These are phyloP conservation scores for Thamnophis sirtalis DNA, from an alignment of 2,113 vertebrate genomes.

Conservation along the genomic window DNA sequence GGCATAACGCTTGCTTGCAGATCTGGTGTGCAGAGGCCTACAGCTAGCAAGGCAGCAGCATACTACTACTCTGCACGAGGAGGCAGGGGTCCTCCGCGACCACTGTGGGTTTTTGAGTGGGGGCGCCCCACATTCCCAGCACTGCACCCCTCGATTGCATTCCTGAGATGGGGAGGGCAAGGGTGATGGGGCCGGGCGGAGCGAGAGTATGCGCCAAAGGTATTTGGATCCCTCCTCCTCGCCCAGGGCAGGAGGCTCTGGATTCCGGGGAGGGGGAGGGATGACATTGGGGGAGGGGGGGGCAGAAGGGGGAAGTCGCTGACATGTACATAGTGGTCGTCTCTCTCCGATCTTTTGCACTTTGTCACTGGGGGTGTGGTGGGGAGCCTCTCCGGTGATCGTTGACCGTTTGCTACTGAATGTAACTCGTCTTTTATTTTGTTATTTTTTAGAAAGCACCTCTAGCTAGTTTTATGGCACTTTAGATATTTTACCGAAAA, in stretches of 20 bases:
- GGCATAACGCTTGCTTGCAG: too few species aligned
- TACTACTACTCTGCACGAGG: background rate
- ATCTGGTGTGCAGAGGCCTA: background rate
- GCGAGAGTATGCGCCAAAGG: background rate
- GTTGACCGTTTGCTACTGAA: conserved; percentile 68
- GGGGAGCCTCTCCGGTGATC: conserved; percentile 30
- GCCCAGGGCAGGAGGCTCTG: background rate
- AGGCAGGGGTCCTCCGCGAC: background rate
- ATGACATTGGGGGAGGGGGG: background rate
- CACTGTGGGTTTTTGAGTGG: background rate
- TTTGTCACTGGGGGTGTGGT: conserved; percentile 57
- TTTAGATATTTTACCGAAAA: conserved; percentile 20
- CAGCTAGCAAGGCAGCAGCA: background rate
- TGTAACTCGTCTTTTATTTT: conserved; percentile 57
- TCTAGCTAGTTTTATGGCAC: conserved; percentile 30
- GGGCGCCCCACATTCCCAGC: background rate
- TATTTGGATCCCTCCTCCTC: background rate
- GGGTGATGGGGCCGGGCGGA: background rate
- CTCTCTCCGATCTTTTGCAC: conserved; percentile 66
- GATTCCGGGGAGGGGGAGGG: background rate
- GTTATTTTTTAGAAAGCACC: conserved; percentile 43
- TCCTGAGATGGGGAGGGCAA: background rate
- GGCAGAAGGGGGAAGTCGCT: conserved; percentile 27
- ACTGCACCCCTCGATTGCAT: background rate
- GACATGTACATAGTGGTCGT: conserved; percentile 49